Conservation (phyloP, 2,888 invertebrate genomes). For the Agonum fuliginosum region DNA sequence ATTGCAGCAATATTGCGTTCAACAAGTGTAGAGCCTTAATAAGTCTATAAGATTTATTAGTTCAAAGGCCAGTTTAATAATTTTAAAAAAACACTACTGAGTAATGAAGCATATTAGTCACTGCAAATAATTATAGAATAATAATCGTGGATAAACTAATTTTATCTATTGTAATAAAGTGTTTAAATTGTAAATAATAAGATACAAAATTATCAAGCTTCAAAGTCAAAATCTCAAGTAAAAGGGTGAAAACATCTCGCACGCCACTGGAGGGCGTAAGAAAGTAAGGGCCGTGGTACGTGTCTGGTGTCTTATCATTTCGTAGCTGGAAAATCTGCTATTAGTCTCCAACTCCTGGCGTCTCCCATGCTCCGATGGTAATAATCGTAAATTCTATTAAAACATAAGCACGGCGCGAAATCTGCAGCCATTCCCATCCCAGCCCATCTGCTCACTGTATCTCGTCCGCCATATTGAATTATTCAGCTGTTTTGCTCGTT, state of each 20-base stretch:
- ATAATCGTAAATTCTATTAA: constrained; percentile 75
- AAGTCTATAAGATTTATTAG: too few relatives aligned
- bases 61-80: too few relatives aligned
- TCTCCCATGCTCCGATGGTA: constrained; percentile 66
- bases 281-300: too few relatives aligned
- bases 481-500: constrained; percentile 73
- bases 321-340: constrained; percentile 50
- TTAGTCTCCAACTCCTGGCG: constrained; percentile 32
- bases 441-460: constrained; percentile 49
- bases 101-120: too few relatives aligned
- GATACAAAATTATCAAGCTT: too few relatives aligned
- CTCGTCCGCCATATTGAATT: constrained; percentile 72
- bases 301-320: constrained; percentile 14
- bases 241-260: neutral
- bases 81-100: too few relatives aligned
- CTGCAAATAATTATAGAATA: too few relatives aligned
- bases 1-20: too few relatives aligned
- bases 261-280: constrained; percentile 14
- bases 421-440: constrained; percentile 73
- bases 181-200: too few relatives aligned
- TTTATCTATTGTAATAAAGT: too few relatives aligned
- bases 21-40: too few relatives aligned
- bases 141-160: too few relatives aligned
- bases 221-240: neutral
- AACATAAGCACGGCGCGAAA: constrained; percentile 75